phyloP scores from a whole-genome alignment of 2,888 invertebrate species.

The Darwinula stevensoni region DNA sequence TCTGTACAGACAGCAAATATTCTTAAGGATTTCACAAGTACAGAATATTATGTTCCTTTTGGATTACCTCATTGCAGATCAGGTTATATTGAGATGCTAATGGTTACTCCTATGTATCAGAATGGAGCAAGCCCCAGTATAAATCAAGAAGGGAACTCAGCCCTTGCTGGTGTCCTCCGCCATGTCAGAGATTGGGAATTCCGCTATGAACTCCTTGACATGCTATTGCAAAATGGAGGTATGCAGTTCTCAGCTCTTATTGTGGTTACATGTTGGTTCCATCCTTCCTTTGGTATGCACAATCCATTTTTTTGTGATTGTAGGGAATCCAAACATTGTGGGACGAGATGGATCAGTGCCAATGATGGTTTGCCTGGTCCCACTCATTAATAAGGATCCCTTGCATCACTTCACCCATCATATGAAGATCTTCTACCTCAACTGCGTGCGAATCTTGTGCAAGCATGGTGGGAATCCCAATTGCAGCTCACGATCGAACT shows the following conservation, averaged over 20 bases:
- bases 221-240: slow-evolving; percentile 2
- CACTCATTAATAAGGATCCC: slow-evolving; percentile 39
- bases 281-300: too few relatives aligned
- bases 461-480: slow-evolving; percentile 40
- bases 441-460: slow-evolving; percentile 33
- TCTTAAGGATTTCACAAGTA: too few relatives aligned
- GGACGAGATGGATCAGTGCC: slow-evolving; percentile 39
- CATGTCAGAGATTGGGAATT: slow-evolving; percentile 35
- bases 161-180: slow-evolving; percentile 33
- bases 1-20: too few relatives aligned
- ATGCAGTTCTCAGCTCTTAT: neutral
- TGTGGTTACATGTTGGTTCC: too few relatives aligned
- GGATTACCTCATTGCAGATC: too few relatives aligned
- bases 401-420: slow-evolving; percentile 36
- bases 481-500: slow-evolving; percentile 32
- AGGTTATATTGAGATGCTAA: too few relatives aligned
- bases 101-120: too few relatives aligned
- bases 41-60: too few relatives aligned
- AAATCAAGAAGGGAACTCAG: slow-evolving; percentile 34
- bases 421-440: slow-evolving; percentile 40
- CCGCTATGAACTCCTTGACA: slow-evolving; percentile 12
- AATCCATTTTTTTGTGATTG: neutral
- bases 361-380: slow-evolving; percentile 39
- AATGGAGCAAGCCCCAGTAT: slow-evolving; percentile 33
- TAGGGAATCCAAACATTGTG: slow-evolving; percentile 33